Conservation (phyloP, 1,140 invertebrate species). For the Musca vetustissima region DNA sequence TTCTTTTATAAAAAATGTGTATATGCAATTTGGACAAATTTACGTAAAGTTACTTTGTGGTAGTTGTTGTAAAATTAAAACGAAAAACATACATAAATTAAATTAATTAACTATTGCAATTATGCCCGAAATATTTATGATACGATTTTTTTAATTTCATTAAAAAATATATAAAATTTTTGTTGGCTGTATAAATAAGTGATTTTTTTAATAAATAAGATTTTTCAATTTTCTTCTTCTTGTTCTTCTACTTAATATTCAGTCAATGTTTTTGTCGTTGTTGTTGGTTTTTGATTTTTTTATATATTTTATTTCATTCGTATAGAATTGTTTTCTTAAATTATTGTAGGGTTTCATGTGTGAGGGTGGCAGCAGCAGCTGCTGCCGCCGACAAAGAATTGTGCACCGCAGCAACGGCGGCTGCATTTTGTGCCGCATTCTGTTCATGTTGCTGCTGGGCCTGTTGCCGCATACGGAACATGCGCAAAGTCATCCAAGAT, state of each 20-base stretch:
- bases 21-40: neutral
- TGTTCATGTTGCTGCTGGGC: conserved; percentile 42
- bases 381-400: conserved; percentile 13
- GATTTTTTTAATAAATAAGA: too few relatives aligned
- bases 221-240: too few relatives aligned
- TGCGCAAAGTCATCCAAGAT: conserved; percentile 72
- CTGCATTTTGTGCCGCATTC: conserved; percentile 34
- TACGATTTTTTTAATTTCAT: neutral
- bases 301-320: too few relatives aligned
- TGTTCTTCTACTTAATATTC: too few relatives aligned
- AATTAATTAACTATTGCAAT: conserved; percentile 17
- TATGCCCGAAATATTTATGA: conserved; percentile 6
- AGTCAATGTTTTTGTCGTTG: too few relatives aligned
- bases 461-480: conserved; percentile 62
- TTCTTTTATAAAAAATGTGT: neutral
- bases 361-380: conserved; percentile 16
- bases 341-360: conserved; percentile 46
- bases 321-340: neutral
- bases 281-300: too few relatives aligned
- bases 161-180: neutral
- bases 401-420: conserved; percentile 31
- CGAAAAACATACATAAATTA: neutral
- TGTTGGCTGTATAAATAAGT: too few relatives aligned
- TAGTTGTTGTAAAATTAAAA: conserved; percentile 3
- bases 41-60: conserved; percentile 4